Conservation (phyloP, 2,113 vertebrate species). For the Cebidichthys violaceus region DNA sequence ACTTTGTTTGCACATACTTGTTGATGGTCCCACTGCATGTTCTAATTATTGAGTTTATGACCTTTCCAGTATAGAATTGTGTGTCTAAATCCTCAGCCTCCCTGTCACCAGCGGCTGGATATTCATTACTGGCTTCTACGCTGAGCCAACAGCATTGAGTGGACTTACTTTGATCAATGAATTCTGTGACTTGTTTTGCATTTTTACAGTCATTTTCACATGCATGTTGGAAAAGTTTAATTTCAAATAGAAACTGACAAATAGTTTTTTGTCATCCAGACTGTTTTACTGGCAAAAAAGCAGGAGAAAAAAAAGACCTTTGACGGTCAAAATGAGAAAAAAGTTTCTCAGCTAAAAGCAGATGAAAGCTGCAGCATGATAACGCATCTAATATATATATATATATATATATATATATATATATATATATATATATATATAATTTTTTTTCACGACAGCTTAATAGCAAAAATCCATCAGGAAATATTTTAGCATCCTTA, state of each 20-base stretch:
- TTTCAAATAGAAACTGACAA: background rate
- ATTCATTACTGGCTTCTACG: slow-evolving; percentile 32
- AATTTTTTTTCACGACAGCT: background rate
- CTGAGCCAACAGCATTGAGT: slow-evolving; percentile 16
- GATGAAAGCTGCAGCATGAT: background rate
- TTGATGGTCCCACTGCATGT: slow-evolving; percentile 19
- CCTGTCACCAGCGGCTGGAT: slow-evolving; percentile 20
- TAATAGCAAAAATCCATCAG: slow-evolving; percentile 25
- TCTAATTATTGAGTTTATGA: slow-evolving; percentile 45
- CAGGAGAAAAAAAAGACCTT: background rate
- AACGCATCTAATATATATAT: background rate
- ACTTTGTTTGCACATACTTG: slow-evolving; percentile 22
- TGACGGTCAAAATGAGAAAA: slow-evolving; percentile 13
- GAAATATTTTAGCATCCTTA: slow-evolving; percentile 10
- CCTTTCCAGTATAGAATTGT: slow-evolving; percentile 47
- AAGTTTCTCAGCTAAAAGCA: background rate
- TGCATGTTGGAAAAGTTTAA: slow-evolving; percentile 9
- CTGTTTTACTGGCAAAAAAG: background rate
- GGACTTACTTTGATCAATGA: slow-evolving; percentile 31
- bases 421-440: too few species aligned
- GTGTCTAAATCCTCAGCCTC: background rate
- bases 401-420: too few species aligned
- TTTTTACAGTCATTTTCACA: slow-evolving; percentile 14
- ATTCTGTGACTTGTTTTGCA: background rate
- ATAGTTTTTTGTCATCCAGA: background rate